These are phyloP conservation scores for Melieria picta DNA, from an alignment of 2,888 invertebrate species.

Conservation along the genomic window DNA sequence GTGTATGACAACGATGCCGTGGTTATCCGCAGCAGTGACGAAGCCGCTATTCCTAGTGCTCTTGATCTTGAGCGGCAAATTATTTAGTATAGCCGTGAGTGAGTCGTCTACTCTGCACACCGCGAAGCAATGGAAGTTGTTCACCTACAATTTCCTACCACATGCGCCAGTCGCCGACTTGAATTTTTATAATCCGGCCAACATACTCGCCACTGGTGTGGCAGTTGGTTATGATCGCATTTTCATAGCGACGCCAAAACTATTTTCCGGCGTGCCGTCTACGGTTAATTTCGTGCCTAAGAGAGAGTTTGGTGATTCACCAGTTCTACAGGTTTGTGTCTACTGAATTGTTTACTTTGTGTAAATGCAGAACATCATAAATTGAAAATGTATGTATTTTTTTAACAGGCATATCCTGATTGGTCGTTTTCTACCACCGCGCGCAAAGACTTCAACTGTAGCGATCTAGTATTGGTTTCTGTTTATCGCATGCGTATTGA, in stretches of 20 bases:
- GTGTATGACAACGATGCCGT: slow-evolving; percentile 3
- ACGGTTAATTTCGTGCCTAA: slow-evolving; percentile 78
- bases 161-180: slow-evolving; percentile 70
- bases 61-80: slow-evolving; percentile 12
- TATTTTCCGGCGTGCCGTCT: slow-evolving; percentile 80
- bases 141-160: slow-evolving; percentile 75
- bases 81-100: slow-evolving; percentile 33
- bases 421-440: slow-evolving; percentile 82
- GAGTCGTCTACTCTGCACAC: slow-evolving; percentile 67
- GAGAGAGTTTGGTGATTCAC: slow-evolving; percentile 75
- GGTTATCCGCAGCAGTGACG: background rate
- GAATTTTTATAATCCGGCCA: slow-evolving; percentile 71
- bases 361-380: background rate
- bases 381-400: background rate
- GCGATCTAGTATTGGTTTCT: slow-evolving; percentile 79
- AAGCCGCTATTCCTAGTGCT: background rate
- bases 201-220: slow-evolving; percentile 80
- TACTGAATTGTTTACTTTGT: slow-evolving; percentile 1
- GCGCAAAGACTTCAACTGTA: slow-evolving; percentile 77
- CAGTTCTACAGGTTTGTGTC: slow-evolving; percentile 72
- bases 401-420: slow-evolving; percentile 75
- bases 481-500: slow-evolving; percentile 81
- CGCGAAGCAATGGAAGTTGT: slow-evolving; percentile 76
- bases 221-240: slow-evolving; percentile 78
- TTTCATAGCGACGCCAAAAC: slow-evolving; percentile 79